Evolutionary conservation across 2,113 vertebrate genomes (phyloP), one percentile per base, ranked within the genome.

Genomic region (Chamaetylas fuelleborni): DNA sequence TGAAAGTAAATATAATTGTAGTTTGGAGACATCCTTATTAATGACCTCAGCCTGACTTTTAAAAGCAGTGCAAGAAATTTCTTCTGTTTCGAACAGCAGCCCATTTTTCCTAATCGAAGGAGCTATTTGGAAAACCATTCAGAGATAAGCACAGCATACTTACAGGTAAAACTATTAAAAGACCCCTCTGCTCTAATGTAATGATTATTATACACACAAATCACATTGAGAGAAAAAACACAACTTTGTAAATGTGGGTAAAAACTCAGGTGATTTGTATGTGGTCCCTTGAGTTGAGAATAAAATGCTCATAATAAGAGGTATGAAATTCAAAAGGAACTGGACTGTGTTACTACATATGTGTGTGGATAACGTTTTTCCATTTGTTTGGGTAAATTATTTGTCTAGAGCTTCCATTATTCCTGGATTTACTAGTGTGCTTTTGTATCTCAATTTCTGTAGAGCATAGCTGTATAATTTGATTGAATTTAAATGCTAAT

Each of bases 381-480:
- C 9, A 10, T 93, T 89, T 77, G 20, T 82, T 79, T 70, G 76
- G n/a, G 31, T 90, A 58, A 76, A 62, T 29, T 5, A 25, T 53
- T 85, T 92, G 47, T 91, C 29, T 70, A 58, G 47, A 72, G 22
- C 33, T 88, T 60, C 26, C 51, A 2, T 80, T 96, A 61, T 90
- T 87, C 33, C 42, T 65, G 26, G 58, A 61, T 93, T 77, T 92
- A 43, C 25, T 81, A 78, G 85, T 78, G 40, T 94, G 79, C 58
- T 88, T 94, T 88, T 80, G 28, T 81, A 65, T 82, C 50, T 90
- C 86, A 28, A 20, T 80, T 93, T 91, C 67, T 95, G 62, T 94
- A 91, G 90, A 83, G 57, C 54, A 29, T 66, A 94, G 90, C 79
- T 93, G 79, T 94, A 25, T 80, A 54, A 94, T 69, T 89, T 86